Evolutionary conservation across 2,797 vertebrate genomes (phyloP).

Genomic region (Periparus ater): DNA sequence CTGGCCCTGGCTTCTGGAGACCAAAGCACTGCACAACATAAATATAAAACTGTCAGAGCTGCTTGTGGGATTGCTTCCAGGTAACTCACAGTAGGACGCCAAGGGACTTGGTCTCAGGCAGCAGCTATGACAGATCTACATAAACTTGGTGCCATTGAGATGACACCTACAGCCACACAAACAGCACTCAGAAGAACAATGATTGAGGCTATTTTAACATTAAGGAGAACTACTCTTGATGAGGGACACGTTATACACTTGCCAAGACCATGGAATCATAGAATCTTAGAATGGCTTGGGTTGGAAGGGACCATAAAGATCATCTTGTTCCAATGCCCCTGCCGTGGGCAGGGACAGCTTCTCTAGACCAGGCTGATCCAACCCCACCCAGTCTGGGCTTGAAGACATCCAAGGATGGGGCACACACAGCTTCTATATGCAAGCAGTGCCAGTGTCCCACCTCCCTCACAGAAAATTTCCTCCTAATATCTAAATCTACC

Average conservation of each 20-base stretch:
- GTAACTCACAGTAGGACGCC: not conserved
- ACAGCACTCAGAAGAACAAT: not conserved
- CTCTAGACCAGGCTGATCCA: not conserved
- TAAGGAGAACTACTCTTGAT: not conserved
- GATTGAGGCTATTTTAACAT: not conserved
- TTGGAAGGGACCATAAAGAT: not conserved
- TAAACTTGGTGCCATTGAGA: not conserved
- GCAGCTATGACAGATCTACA: not conserved
- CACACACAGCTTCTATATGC: not conserved
- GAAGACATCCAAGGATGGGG: not conserved
- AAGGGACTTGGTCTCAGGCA: not conserved
- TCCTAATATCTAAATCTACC: not conserved
- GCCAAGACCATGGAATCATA: not conserved
- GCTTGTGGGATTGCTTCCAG: not conserved
- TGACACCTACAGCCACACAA: not conserved
- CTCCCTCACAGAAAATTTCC: not conserved
- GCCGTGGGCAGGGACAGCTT: not conserved
- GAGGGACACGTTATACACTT: not conserved
- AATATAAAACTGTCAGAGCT: not conserved
- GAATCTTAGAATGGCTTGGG: not conserved
- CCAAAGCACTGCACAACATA: not conserved
- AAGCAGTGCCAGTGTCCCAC: not conserved
- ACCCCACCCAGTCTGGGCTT: not conserved
- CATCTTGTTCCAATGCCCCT: accelerated
- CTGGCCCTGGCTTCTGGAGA: not conserved